These are phyloP conservation scores for Subacronicta megacephala DNA, from an alignment of 2,888 invertebrate species.

Conservation along the genomic window DNA sequence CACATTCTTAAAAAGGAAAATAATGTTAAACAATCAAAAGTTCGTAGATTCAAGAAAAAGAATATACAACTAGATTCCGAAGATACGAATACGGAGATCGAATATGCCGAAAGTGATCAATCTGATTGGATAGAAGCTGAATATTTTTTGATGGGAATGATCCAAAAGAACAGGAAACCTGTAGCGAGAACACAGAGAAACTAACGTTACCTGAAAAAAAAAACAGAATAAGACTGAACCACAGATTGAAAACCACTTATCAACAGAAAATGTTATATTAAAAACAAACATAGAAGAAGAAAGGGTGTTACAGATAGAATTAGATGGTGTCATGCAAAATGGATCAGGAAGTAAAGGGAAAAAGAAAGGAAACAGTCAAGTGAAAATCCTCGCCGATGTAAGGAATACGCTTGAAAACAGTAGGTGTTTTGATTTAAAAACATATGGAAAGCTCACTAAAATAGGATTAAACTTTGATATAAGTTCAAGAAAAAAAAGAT, in stretches of 20 bases:
- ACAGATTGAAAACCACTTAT: not conserved
- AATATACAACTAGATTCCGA: constrained; percentile 5
- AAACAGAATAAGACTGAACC: constrained; percentile 1
- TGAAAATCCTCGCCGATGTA: constrained; percentile 1
- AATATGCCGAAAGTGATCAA: constrained; percentile 24
- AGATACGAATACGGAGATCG: constrained; percentile 15
- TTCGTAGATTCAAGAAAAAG: constrained; percentile 3
- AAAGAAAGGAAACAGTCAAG: not conserved
- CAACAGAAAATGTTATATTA: not conserved
- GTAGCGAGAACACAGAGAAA: no score
- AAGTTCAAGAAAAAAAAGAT: not conserved
- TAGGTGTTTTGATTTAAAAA: constrained; percentile 5
- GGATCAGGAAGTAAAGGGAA: no score
- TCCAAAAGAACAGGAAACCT: not conserved
- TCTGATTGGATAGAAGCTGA: constrained; percentile 19
- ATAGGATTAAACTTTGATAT: constrained; percentile 1
- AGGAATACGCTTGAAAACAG: constrained; percentile 5
- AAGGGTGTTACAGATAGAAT: no score
- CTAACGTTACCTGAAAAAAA: not conserved
- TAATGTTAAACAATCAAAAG: constrained; percentile 2
- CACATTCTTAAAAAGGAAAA: constrained; percentile 10
- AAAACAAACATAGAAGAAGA: not conserved
- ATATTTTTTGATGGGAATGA: constrained; percentile 17
- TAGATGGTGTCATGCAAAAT: constrained; percentile 1
- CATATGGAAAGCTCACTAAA: constrained; percentile 2